Evolutionary conservation across 2,113 vertebrate genomes (phyloP).

Genomic region (Nycticorax nycticorax): DNA sequence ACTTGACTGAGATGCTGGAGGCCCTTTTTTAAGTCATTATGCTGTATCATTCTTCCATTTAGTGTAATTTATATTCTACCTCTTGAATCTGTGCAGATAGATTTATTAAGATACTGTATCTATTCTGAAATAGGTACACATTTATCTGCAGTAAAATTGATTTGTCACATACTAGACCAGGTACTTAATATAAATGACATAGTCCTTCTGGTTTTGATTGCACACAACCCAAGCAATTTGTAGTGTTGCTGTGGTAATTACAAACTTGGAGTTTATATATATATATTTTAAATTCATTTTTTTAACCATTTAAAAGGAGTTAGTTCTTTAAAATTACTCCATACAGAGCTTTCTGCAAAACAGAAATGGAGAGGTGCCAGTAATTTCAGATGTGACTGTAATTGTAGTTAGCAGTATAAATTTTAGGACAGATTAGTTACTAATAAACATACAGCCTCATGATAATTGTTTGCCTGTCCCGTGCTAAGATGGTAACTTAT

Average conservation of each 20-base stretch:
- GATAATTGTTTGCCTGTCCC: not conserved
- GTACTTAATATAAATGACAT: not conserved
- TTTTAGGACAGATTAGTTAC: not conserved
- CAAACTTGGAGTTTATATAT: not conserved
- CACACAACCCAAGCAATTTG: not conserved
- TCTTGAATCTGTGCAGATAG: not conserved
- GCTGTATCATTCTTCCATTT: conserved; percentile 1
- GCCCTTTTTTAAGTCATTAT: not conserved
- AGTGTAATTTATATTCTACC: conserved; percentile 19
- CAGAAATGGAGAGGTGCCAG: not conserved
- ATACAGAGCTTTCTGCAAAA: not conserved
- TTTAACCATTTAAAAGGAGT: not conserved
- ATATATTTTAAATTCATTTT: not conserved
- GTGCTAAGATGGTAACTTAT: not conserved
- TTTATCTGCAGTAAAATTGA: conserved; percentile 11
- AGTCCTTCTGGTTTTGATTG: not conserved
- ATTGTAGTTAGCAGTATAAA: not conserved
- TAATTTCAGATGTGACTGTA: not conserved
- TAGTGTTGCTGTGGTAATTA: not conserved
- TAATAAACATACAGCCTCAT: not conserved
- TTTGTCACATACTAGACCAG: not conserved
- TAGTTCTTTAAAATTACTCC: not conserved
- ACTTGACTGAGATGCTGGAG: conserved; percentile 24
- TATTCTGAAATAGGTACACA: not conserved
- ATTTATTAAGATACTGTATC: not conserved